Evolutionary conservation across 2,888 invertebrate species (phyloP).

Genomic region (Scaptodrosophila latifasciaeformis): DNA sequence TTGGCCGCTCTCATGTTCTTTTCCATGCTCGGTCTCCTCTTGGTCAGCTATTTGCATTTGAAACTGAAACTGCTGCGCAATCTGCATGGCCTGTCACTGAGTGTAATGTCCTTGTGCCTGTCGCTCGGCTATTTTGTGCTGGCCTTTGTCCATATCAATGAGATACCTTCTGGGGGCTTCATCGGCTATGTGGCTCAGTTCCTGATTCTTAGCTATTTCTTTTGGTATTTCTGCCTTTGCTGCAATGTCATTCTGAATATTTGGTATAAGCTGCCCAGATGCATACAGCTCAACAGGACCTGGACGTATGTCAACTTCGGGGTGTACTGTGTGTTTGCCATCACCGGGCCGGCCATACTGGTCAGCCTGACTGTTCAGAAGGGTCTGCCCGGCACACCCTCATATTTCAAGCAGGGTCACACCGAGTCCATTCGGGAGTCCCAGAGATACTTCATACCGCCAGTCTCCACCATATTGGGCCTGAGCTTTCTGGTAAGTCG

Average conservation of each 20-base stretch:
- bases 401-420: conserved; percentile 73
- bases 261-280: conserved; percentile 70
- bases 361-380: conserved; percentile 70
- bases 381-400: conserved; percentile 73
- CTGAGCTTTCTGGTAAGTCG: conserved; percentile 62
- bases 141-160: conserved; percentile 68
- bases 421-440: conserved; percentile 73
- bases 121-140: conserved; percentile 71
- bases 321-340: conserved; percentile 56
- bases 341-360: conserved; percentile 63
- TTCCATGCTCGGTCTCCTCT: conserved; percentile 70
- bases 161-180: conserved; percentile 51
- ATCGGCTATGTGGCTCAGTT: conserved; percentile 73
- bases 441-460: conserved; percentile 74
- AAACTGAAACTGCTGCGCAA: conserved; percentile 63
- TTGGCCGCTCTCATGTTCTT: conserved; percentile 71
- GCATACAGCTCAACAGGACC: conserved; percentile 47
- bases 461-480: conserved; percentile 66
- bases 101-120: conserved; percentile 70
- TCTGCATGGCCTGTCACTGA: conserved; percentile 71
- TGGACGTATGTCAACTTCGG: conserved; percentile 56
- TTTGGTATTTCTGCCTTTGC: conserved; percentile 72
- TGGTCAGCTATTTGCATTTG: conserved; percentile 69
- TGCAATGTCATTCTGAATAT: conserved; percentile 71
- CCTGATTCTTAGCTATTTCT: conserved; percentile 72